Percentiles rank a stretch among this genome's conserved stretches.
Evolutionary conservation across 1,140 invertebrate genomes (phyloP).

Genomic region (Venturia canescens): DNA sequence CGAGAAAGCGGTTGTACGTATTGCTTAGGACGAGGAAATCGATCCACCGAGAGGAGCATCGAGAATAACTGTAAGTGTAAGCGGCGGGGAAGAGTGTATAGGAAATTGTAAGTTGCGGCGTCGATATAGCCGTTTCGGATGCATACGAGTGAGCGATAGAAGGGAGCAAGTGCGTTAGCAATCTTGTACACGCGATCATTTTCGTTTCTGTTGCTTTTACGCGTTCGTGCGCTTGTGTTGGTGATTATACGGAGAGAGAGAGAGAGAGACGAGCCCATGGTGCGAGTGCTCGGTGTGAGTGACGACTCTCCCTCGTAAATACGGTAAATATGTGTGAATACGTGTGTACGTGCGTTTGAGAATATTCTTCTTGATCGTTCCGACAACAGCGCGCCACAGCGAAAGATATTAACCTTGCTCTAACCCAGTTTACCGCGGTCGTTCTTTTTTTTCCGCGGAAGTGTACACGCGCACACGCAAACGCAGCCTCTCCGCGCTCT

Average conservation of each 20-base stretch:
- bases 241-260: too few species aligned
- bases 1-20: background rate
- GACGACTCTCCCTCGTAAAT: constrained; percentile 18
- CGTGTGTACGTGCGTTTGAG: background rate
- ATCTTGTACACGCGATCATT: constrained; percentile 30
- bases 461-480: constrained; percentile 39
- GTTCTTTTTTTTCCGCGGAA: constrained; percentile 51
- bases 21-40: background rate
- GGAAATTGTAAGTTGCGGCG: constrained; percentile 15
- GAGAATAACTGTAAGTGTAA: constrained; percentile 36
- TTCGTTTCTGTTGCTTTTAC: background rate
- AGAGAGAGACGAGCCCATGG: too few species aligned
- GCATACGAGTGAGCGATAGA: background rate
- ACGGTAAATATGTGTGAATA: background rate
- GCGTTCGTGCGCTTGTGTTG: too few species aligned
- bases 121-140: constrained; percentile 4
- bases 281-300: too few species aligned
- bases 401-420: constrained; percentile 53
- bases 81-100: constrained; percentile 21
- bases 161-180: constrained; percentile 20
- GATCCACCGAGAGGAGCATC: background rate
- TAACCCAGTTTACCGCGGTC: constrained; percentile 57
- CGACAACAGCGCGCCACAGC: background rate
- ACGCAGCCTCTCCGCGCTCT: constrained; percentile 41
- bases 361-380: background rate